Percentiles rank a stretch among this genome's conserved stretches.
These are phyloP conservation scores for Trachurus trachurus DNA, from an alignment of 2,797 vertebrate species.

Conservation along the genomic window DNA sequence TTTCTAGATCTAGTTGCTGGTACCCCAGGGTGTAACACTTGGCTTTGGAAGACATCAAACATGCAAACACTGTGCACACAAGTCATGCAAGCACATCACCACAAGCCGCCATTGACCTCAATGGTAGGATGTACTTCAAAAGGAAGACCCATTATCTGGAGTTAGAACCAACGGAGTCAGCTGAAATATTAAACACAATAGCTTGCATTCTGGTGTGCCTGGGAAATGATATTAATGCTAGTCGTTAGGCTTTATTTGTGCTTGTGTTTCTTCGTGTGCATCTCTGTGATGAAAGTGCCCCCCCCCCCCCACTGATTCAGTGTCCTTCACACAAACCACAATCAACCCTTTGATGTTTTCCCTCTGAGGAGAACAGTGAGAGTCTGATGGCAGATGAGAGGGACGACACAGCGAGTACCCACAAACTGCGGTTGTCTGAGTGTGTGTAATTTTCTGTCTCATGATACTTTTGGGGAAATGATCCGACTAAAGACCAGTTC, in stretches of 20 bases:
- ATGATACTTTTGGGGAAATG: no score
- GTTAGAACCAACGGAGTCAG: neutral
- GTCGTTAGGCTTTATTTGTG: constrained; percentile 25
- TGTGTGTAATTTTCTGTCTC: neutral
- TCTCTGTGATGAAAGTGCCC: constrained; percentile 35
- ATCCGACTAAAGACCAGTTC: neutral
- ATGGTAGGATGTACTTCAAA: constrained; percentile 21
- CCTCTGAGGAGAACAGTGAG: constrained; percentile 27
- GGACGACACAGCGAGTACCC: constrained; percentile 10
- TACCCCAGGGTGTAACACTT: constrained; percentile 8
- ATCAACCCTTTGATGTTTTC: constrained; percentile 58
- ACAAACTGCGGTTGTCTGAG: constrained; percentile 14
- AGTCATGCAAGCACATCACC: constrained; percentile 18
- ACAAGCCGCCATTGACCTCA: constrained; percentile 12
- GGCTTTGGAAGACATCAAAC: constrained; percentile 53
- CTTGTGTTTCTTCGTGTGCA: constrained; percentile 16
- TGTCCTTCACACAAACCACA: constrained; percentile 50
- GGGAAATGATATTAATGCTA: constrained; percentile 4
- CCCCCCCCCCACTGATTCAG: constrained; percentile 27
- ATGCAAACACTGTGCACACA: constrained; percentile 35
- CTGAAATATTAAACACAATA: constrained; percentile 43
- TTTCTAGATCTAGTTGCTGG: constrained; percentile 29
- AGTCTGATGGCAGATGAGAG: constrained; percentile 46
- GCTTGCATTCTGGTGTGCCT: constrained; percentile 9
- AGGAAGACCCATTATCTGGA: constrained; percentile 21